Percentiles rank a stretch among this genome's conserved stretches.
These are phyloP conservation scores for Clivina fossor DNA, from an alignment of 2,888 invertebrate genomes.

Conservation along the genomic window DNA sequence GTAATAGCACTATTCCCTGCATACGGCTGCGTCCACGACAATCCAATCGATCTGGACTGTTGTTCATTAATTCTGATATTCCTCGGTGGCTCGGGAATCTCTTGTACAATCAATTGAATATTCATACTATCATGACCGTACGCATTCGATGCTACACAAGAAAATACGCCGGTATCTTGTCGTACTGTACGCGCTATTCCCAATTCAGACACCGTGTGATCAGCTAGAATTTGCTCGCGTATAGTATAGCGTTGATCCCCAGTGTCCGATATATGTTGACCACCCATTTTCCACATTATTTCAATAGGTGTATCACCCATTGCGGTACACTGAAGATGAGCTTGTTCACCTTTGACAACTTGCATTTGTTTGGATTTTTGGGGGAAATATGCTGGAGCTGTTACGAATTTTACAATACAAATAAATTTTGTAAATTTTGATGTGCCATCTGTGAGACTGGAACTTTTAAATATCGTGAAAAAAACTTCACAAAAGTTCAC, in stretches of 20 bases:
- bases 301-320: conserved; percentile 86
- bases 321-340: conserved; percentile 82
- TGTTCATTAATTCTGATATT: conserved; percentile 83
- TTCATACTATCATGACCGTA: conserved; percentile 91
- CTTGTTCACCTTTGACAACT: conserved; percentile 79
- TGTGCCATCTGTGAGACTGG: too few species aligned
- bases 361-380: conserved; percentile 82
- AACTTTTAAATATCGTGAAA: too few species aligned
- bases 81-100: conserved; percentile 87
- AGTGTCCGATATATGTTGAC: conserved; percentile 72
- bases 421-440: too few species aligned
- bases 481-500: too few species aligned
- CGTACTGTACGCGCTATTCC: conserved; percentile 82
- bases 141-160: conserved; percentile 84
- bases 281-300: conserved; percentile 80
- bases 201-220: conserved; percentile 82
- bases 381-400: conserved; percentile 82
- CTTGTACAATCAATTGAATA: conserved; percentile 86
- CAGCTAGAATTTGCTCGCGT: conserved; percentile 74
- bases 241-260: conserved; percentile 75
- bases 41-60: conserved; percentile 78
- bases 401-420: too few species aligned
- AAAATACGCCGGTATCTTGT: conserved; percentile 86
- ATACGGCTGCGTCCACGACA: conserved; percentile 88
- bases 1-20: conserved; percentile 87